Evolutionary conservation across 2,888 invertebrate species (phyloP).

Genomic region (Rhyacophila evoluta): DNA sequence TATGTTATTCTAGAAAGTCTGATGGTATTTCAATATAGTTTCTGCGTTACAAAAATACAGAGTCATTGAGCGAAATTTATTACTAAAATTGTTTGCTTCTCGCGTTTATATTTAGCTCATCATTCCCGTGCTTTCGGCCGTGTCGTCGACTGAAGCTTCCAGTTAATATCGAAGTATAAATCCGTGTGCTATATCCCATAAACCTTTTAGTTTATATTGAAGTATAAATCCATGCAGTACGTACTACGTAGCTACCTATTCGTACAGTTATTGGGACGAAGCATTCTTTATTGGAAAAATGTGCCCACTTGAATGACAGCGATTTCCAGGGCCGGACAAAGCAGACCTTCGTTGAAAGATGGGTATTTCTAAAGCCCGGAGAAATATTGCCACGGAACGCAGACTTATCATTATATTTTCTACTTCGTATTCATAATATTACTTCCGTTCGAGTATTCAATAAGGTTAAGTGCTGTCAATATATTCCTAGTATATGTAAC

Average conservation of each 20-base stretch:
- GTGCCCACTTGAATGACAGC: slow-evolving; percentile 12
- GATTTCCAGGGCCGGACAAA: slow-evolving; percentile 5
- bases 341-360: not conserved
- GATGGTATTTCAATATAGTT: too few species aligned
- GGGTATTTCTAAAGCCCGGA: not conserved
- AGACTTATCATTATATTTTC: not conserved
- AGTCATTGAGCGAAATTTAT: not conserved
- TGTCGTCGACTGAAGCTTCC: not conserved
- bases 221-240: not conserved
- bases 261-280: slow-evolving; percentile 21
- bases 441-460: not conserved
- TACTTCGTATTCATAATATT: slow-evolving; percentile 5
- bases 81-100: not conserved
- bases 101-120: not conserved
- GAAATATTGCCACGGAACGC: not conserved
- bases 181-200: not conserved
- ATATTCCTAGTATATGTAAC: not conserved
- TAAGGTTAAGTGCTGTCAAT: slow-evolving; percentile 22
- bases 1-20: too few species aligned
- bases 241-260: not conserved
- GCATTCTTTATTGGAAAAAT: slow-evolving; percentile 20
- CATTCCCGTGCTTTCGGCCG: slow-evolving; percentile 3
- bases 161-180: slow-evolving; percentile 1
- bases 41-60: too few species aligned
- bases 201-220: not conserved